phyloP scores from a whole-genome alignment of 2,888 invertebrate genomes.

The Mythimna vitellina region DNA sequence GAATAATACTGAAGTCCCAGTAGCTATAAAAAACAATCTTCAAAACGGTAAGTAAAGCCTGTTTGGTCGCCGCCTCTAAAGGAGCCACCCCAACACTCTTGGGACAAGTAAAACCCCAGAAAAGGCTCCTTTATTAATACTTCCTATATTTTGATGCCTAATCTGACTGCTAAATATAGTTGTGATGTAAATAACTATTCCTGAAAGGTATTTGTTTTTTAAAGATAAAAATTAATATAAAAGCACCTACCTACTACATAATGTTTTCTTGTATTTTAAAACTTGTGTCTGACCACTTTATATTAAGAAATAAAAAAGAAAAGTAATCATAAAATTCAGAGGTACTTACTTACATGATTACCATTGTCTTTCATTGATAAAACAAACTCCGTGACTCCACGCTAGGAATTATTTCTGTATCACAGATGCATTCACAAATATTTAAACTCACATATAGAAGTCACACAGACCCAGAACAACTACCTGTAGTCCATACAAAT shows the following conservation, averaged over 20 bases:
- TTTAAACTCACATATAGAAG: no score
- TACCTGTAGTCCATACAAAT: no score
- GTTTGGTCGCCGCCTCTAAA: conserved; percentile 16
- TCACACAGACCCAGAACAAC: no score
- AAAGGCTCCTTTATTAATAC: conserved; percentile 52
- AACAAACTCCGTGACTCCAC: not conserved
- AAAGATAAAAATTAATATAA: not conserved
- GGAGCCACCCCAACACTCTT: conserved; percentile 31
- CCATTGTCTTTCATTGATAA: not conserved
- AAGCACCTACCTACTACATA: not conserved
- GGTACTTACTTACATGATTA: not conserved
- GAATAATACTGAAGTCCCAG: not conserved
- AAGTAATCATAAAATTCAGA: not conserved
- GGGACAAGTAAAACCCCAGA: conserved; percentile 48
- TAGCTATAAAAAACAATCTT: conserved; percentile 36
- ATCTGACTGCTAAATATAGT: conserved; percentile 48
- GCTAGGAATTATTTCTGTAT: no score
- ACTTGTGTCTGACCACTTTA: not conserved
- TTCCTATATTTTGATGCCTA: conserved; percentile 54
- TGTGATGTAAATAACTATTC: conserved; percentile 25
- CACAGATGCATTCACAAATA: no score
- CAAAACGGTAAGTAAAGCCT: conserved; percentile 38
- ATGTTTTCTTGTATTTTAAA: not conserved
- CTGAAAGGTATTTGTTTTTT: conserved; percentile 8
- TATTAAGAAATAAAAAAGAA: not conserved